These are phyloP conservation scores for Cardinalis cardinalis DNA, from an alignment of 2,113 vertebrate species.

Conservation along the genomic window DNA sequence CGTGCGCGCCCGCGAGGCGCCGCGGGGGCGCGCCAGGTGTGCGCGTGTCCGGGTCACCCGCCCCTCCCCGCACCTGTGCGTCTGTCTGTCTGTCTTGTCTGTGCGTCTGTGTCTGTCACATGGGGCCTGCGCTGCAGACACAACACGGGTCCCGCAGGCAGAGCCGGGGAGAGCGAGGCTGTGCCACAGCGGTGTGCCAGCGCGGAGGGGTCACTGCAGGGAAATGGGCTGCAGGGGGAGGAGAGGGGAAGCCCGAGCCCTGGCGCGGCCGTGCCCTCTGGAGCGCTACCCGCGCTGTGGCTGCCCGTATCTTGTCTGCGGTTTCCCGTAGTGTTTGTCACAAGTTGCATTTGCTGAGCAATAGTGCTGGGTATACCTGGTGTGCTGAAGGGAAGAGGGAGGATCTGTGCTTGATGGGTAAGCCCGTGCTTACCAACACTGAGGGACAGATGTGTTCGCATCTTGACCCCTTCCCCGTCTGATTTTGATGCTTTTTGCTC, in stretches of 20 bases:
- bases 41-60: neutral
- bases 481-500: neutral
- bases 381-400: neutral
- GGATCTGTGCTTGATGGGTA: neutral
- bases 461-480: neutral
- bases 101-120: neutral
- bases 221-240: neutral
- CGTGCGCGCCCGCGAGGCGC: neutral
- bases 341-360: constrained; percentile 52
- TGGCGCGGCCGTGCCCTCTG: neutral
- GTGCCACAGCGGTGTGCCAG: neutral
- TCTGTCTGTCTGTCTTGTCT: neutral
- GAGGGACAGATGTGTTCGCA: neutral
- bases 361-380: neutral
- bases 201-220: constrained; percentile 9
- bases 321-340: neutral
- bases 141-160: neutral
- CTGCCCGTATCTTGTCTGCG: neutral
- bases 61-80: neutral
- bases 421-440: neutral
- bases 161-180: neutral
- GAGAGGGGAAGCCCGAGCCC: neutral
- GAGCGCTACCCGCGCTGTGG: neutral
- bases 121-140: constrained; percentile 33
- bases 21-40: constrained; percentile 5